Conservation (phyloP, 2,113 vertebrate species). For the Eonycteris spelaea region DNA sequence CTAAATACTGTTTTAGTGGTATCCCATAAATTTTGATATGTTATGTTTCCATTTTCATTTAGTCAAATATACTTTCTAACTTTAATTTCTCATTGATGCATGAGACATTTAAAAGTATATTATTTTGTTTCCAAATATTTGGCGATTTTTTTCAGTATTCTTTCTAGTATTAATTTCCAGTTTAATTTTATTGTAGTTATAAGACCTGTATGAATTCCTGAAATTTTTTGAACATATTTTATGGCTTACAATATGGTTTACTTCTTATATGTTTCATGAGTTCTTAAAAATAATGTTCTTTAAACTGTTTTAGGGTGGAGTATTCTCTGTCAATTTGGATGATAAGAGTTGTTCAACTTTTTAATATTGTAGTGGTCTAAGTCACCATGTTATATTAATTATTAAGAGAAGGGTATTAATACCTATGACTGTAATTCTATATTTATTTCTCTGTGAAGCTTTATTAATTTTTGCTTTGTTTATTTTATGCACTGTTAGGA, state of each 20-base stretch:
- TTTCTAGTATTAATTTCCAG: neutral
- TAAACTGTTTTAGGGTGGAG: neutral
- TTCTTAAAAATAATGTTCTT: neutral
- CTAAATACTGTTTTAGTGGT: neutral
- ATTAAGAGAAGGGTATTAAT: neutral
- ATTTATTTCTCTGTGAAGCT: neutral
- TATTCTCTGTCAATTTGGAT: neutral
- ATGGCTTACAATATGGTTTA: neutral
- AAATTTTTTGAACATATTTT: neutral
- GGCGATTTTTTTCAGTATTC: neutral
- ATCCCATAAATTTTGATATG: neutral
- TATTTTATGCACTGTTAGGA: neutral
- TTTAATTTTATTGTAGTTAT: neutral
- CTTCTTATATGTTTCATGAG: neutral
- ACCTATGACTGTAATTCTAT: neutral
- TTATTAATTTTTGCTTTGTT: neutral
- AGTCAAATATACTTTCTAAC: neutral
- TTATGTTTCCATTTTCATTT: neutral
- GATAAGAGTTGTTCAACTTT: neutral
- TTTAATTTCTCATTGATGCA: neutral
- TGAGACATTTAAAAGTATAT: neutral
- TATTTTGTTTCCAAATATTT: neutral
- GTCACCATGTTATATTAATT: neutral
- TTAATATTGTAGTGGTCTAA: neutral
- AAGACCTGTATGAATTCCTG: neutral